Conservation (phyloP, 2,113 vertebrate genomes). For the Halichoerus grypus region DNA sequence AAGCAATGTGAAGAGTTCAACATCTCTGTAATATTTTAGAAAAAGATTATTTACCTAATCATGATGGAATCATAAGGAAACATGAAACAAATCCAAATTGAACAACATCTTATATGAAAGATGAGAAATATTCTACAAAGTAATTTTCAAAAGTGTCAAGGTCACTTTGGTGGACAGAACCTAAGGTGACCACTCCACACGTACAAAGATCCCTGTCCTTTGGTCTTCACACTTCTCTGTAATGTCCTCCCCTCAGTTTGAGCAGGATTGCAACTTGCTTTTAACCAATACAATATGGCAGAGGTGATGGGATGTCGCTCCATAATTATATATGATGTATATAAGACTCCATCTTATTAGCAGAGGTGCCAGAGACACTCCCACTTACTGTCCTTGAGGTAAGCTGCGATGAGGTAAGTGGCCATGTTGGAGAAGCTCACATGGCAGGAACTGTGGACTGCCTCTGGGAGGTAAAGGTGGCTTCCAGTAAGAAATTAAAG, state of each 20-base stretch:
- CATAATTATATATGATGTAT: background rate
- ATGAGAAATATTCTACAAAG: background rate
- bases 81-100: background rate
- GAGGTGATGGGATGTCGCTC: background rate
- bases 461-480: background rate
- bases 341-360: background rate
- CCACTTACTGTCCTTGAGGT: background rate
- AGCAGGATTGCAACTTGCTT: background rate
- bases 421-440: background rate
- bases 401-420: background rate
- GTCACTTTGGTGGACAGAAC: background rate
- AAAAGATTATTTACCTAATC: slow-evolving; percentile 7
- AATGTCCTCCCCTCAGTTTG: background rate
- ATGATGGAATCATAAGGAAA: background rate
- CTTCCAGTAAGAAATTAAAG: background rate
- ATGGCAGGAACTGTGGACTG: background rate
- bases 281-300: background rate
- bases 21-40: background rate
- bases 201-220: background rate
- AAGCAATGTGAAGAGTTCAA: background rate
- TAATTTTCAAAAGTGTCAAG: background rate
- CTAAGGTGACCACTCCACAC: background rate
- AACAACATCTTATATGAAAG: background rate
- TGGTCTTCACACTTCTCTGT: background rate
- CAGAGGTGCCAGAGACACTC: background rate